Evolutionary conservation across 2,113 vertebrate genomes (phyloP), one percentile per base, ranked within the genome.

Genomic region (Lagopus muta): DNA sequence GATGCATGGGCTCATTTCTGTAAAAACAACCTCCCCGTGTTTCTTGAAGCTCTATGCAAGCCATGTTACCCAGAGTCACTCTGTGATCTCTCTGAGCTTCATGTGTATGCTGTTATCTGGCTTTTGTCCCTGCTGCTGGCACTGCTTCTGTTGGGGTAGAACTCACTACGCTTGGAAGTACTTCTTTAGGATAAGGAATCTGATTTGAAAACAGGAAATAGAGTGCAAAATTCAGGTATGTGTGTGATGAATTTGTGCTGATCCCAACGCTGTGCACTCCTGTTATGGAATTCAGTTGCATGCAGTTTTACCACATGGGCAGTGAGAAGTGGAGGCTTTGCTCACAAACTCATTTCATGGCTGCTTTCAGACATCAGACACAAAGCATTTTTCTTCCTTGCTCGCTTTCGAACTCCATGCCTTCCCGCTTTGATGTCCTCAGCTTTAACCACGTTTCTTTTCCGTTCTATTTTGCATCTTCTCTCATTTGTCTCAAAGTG

Each of bases 401-500:
- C 48, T 94, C 69, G 66, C 24, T 89, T 89, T 92, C 76, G 91
- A 90, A 62, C 57, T 91, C 57, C 52, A 91, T 67, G 70, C 73
- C 82, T 86, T 81, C 70, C 57, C 60, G 76, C 92, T 93, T 95
- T 93, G 72, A 92, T 95, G 91, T 95, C 65, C 30, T 81, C 83
- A 94, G 91, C 65, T 92, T 95, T 40, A 88, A 75, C 91, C 86
- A 80, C 86, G 57, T 50, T 79, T 94, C 86, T 92, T 73, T 94
- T 71, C 88, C 92, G 62, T 88, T 93, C 95, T 96, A 88, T 82
- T 96, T 95, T 91, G 66, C 86, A 94, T 94, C 88, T 86, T 94
- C 86, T 69, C 82, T 86, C 88, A 81, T 94, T 88, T 94, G 88
- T 88, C 85, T 89, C 40, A 65, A 97, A 95, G 77, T 86, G 69